Evolutionary conservation across 2,888 invertebrate species (phyloP).

Genomic region (Eupsilia transversa): DNA sequence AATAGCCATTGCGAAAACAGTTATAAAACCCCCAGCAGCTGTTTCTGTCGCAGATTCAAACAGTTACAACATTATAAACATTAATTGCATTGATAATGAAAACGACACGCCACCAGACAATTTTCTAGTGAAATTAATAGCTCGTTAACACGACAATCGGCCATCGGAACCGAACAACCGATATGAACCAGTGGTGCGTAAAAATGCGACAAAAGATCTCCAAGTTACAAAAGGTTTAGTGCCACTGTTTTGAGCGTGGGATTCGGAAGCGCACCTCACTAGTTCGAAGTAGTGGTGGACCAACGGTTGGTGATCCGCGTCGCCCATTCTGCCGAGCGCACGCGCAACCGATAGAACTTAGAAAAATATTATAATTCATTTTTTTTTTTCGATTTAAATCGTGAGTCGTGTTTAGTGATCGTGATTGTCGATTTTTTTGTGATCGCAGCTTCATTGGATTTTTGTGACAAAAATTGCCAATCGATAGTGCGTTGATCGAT

Average conservation of each 20-base stretch:
- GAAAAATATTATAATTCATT: slow-evolving; percentile 46
- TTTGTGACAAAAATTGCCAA: slow-evolving; percentile 72
- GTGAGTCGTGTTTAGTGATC: slow-evolving; percentile 65
- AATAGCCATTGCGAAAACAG: neutral
- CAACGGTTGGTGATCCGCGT: slow-evolving; percentile 80
- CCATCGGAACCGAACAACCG: slow-evolving; percentile 53
- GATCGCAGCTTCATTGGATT: slow-evolving; percentile 71
- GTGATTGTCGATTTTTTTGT: slow-evolving; percentile 64
- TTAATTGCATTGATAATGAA: slow-evolving; percentile 46
- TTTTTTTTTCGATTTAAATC: slow-evolving; percentile 49
- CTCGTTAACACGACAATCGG: slow-evolving; percentile 58
- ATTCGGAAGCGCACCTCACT: slow-evolving; percentile 75
- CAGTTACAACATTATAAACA: slow-evolving; percentile 34
- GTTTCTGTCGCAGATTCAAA: slow-evolving; percentile 8
- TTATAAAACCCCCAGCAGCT: slow-evolving; percentile 20
- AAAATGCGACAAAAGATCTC: slow-evolving; percentile 74
- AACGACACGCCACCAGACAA: slow-evolving; percentile 50
- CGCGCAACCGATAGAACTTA: slow-evolving; percentile 71
- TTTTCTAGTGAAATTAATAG: slow-evolving; percentile 64
- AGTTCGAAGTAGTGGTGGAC: slow-evolving; percentile 74
- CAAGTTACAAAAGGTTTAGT: slow-evolving; percentile 72
- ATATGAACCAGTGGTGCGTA: slow-evolving; percentile 71
- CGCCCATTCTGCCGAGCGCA: slow-evolving; percentile 78
- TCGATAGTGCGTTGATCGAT: slow-evolving; percentile 67
- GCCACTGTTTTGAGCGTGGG: slow-evolving; percentile 75